These are phyloP conservation scores for Ophraella communa DNA, from an alignment of 2,888 invertebrate genomes.

Conservation along the genomic window DNA sequence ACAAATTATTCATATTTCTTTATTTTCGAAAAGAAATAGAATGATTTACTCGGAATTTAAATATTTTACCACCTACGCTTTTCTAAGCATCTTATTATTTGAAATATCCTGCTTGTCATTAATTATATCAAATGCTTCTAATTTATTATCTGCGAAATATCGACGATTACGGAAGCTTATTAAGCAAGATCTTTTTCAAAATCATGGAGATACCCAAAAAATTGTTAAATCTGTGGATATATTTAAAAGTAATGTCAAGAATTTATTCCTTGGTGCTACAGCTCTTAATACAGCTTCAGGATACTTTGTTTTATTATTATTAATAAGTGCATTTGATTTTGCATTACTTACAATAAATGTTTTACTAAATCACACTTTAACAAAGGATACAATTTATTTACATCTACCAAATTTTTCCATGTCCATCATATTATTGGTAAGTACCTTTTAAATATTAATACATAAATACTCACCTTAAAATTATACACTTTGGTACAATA, in stretches of 20 bases:
- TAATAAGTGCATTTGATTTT: background rate
- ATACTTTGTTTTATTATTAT: background rate
- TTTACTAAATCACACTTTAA: too few species aligned
- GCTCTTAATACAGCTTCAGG: background rate
- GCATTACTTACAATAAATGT: too few species aligned
- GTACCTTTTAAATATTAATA: too few species aligned
- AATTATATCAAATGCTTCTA: background rate
- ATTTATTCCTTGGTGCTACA: background rate
- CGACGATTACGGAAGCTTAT: background rate
- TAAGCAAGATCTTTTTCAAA: background rate
- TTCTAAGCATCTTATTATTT: background rate
- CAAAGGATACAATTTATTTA: too few species aligned
- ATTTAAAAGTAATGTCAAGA: background rate
- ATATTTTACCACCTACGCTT: background rate
- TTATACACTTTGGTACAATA: too few species aligned
- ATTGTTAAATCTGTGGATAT: background rate
- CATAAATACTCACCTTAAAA: too few species aligned
- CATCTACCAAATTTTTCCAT: too few species aligned
- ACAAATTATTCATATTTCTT: background rate
- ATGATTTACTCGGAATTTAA: background rate
- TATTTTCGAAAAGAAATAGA: background rate
- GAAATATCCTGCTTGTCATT: background rate
- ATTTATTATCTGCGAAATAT: background rate
- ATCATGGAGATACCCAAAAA: background rate
- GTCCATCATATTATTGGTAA: too few species aligned